Conservation (phyloP, 2,113 vertebrate species). For the Lampris incognitus region DNA sequence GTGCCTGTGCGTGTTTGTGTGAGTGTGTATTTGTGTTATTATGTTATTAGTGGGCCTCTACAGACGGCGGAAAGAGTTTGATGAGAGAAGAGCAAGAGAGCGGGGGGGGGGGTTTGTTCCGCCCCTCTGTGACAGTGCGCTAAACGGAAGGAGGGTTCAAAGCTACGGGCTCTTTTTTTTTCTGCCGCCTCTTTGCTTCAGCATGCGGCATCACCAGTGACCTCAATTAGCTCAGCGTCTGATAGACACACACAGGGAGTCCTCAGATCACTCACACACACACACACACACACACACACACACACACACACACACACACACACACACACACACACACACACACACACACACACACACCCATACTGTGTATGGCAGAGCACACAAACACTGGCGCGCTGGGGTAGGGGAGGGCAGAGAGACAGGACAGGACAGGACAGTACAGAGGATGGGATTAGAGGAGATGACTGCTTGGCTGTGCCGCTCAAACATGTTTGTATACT, state of each 20-base stretch:
- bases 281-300: neutral
- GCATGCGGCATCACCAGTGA: conserved; percentile 63
- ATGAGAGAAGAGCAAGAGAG: conserved; percentile 17
- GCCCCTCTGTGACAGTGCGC: conserved; percentile 49
- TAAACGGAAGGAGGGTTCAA: conserved; percentile 66
- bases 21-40: conserved; percentile 4
- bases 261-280: conserved; percentile 45
- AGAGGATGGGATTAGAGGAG: conserved; percentile 43
- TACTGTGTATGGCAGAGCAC: neutral
- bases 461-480: conserved; percentile 13
- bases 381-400: neutral
- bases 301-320: conserved; percentile 23
- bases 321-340: neutral
- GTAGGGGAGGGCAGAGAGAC: conserved; percentile 12
- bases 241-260: conserved; percentile 60
- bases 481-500: conserved; percentile 37
- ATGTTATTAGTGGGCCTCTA: conserved; percentile 24
- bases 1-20: conserved; percentile 15
- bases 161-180: conserved; percentile 51
- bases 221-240: conserved; percentile 76
- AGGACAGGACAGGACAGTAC: neutral
- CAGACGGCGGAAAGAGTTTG: conserved; percentile 10
- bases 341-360: conserved; percentile 32
- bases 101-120: neutral
- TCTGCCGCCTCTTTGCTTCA: conserved; percentile 45